These are phyloP conservation scores for Indicator indicator DNA, from an alignment of 2,113 vertebrate genomes.

Conservation along the genomic window DNA sequence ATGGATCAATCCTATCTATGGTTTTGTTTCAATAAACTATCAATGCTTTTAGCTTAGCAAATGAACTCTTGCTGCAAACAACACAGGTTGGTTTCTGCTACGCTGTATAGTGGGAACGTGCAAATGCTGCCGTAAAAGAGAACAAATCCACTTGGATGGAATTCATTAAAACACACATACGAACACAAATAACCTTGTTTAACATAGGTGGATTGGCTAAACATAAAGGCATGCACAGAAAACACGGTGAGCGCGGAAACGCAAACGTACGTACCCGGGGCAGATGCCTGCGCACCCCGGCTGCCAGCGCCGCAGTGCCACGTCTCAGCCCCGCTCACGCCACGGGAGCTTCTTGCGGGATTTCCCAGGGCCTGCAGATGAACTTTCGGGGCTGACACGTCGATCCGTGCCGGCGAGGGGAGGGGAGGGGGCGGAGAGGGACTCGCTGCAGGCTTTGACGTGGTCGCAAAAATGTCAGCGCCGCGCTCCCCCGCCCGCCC, in stretches of 20 bases:
- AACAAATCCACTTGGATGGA: not conserved
- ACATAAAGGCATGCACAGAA: not conserved
- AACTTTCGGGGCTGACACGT: slow-evolving; percentile 45
- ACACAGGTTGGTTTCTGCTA: not conserved
- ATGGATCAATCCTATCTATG: not conserved
- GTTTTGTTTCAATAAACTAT: slow-evolving; percentile 14
- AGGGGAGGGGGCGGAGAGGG: not conserved
- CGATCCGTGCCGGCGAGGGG: not conserved
- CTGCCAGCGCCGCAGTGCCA: not conserved
- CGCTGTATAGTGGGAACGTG: not conserved
- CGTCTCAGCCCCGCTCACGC: not conserved
- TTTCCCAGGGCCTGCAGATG: not conserved
- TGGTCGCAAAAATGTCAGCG: not conserved
- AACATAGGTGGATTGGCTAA: not conserved
- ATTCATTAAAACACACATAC: not conserved
- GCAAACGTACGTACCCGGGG: slow-evolving; percentile 35
- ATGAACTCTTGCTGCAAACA: not conserved
- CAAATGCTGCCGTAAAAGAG: not conserved
- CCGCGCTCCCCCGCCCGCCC: not conserved
- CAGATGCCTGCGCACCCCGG: not conserved
- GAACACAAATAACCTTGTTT: not conserved
- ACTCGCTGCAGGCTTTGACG: not conserved
- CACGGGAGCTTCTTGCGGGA: not conserved
- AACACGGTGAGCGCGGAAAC: not conserved
- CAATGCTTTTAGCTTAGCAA: not conserved